A percentile compares a stretch with the other conserved stretches of the same genome.
Conservation (phyloP, 92 coral and sea anemone genomes). For the Umimayanthus kanabou region DNA sequence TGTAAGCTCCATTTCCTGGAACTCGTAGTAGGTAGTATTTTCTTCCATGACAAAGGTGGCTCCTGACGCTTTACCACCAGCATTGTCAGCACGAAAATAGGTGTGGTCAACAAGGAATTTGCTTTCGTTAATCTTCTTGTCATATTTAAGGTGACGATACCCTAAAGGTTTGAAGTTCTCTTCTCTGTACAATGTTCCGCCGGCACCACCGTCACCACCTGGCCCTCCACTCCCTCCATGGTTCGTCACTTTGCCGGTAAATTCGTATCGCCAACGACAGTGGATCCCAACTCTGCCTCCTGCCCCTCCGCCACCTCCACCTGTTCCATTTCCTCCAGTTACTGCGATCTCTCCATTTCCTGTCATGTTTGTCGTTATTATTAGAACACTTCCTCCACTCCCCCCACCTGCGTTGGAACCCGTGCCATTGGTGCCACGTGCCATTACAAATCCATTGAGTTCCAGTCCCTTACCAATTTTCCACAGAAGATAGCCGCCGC, state of each 20-base stretch:
- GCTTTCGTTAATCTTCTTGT: slow-evolving; percentile 54
- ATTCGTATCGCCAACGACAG: slow-evolving; percentile 65
- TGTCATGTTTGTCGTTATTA: slow-evolving; percentile 64
- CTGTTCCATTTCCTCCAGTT: slow-evolving; percentile 62
- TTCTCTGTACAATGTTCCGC: slow-evolving; percentile 71
- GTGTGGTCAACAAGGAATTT: slow-evolving; percentile 60
- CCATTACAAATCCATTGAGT: slow-evolving; percentile 57
- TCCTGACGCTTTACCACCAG: slow-evolving; percentile 56
- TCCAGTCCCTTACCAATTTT: slow-evolving; percentile 51
- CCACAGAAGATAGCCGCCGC: slow-evolving; percentile 70
- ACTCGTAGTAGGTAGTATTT: slow-evolving; percentile 59
- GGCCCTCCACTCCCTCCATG: slow-evolving; percentile 70
- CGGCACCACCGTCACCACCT: slow-evolving; percentile 66
- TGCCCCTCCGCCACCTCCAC: slow-evolving; percentile 68
- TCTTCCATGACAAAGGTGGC: slow-evolving; percentile 73
- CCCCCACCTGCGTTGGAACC: slow-evolving; percentile 71
- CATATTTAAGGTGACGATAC: slow-evolving; percentile 63
- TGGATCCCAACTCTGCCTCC: slow-evolving; percentile 71
- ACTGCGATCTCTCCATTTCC: slow-evolving; percentile 72
- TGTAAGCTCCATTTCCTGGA: slow-evolving; percentile 67
- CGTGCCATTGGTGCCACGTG: slow-evolving; percentile 56
- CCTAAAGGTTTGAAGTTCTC: slow-evolving; percentile 66
- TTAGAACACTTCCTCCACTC: slow-evolving; percentile 69
- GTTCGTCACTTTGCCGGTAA: slow-evolving; percentile 64
- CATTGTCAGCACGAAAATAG: slow-evolving; percentile 65